A percentile compares a stretch with the other conserved stretches of the same genome.
phyloP scores from a whole-genome alignment of 2,888 invertebrate genomes.

The Cyclophora albipunctata region DNA sequence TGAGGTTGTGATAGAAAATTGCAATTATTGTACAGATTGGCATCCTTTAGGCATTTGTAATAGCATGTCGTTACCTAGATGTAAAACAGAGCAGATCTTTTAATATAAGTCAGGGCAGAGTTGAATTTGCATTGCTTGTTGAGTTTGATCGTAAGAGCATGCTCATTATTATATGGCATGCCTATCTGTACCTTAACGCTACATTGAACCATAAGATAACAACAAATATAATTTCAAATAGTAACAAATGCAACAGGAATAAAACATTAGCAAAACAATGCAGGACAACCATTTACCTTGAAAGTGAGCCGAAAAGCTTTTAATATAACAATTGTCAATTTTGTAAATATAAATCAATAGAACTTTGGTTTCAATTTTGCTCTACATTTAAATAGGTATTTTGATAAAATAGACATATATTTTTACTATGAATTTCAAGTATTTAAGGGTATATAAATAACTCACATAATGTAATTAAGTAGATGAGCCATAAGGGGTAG shows the following conservation, averaged over 20 bases:
- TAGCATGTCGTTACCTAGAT: no score
- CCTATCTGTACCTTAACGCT: no score
- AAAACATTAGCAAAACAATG: slow-evolving; percentile 30
- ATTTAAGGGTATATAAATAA: slow-evolving; percentile 12
- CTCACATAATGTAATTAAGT: slow-evolving; percentile 38
- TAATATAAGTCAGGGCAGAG: no score
- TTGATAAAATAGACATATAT: slow-evolving; percentile 6
- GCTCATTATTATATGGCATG: no score
- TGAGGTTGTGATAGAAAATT: slow-evolving; percentile 1
- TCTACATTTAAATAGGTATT: neutral
- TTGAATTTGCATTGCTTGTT: no score
- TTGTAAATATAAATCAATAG: neutral
- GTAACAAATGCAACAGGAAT: no score
- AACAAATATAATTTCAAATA: no score
- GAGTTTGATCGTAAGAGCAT: no score
- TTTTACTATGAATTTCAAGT: slow-evolving; percentile 5
- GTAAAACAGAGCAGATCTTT: no score
- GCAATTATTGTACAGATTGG: no score
- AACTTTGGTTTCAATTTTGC: slow-evolving; percentile 3
- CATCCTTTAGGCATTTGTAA: no score
- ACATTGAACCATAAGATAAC: no score
- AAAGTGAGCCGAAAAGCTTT: slow-evolving; percentile 50
- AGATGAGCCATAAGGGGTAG: slow-evolving; percentile 38
- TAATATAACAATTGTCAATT: slow-evolving; percentile 20
- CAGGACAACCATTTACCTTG: slow-evolving; percentile 55